Base-by-base conservation (phyloP, 1,140 invertebrate genomes). In the Megalopta genalis region DNA sequence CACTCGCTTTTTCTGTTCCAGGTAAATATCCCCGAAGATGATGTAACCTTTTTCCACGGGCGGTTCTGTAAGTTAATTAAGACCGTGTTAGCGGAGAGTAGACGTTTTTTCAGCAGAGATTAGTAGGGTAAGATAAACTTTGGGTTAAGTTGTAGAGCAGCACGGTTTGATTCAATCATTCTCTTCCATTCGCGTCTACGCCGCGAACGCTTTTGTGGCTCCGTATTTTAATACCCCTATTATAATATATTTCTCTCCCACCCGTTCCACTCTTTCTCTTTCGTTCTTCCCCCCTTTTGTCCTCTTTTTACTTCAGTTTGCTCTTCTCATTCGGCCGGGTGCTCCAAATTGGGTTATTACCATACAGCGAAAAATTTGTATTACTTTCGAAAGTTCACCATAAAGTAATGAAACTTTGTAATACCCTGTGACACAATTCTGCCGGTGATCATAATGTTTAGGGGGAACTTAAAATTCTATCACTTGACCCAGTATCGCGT, bases 1-100 rank as follows among this genome's bases (percentile, higher is more conserved):
- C 14, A n/a, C 54, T 78, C 59, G 49, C 49, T 67, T 79, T 67
- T 39, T 79, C 39, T 79, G 77, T 80, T 80, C 14, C 81, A 83
- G 77, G 77, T 83, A 80, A 80, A 80, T 80, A 68, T 71, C 65
- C 65, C 68, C 16, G 2, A 14, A 8, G 21, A 54, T 42, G 21
- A 0, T 3, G 6, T 23, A 32, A 63, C 23, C 59, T 42, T 60
- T 66, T 21, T 74, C 49, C 52, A 62, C 18, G 52, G 52, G 7
- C 16, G 25, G 63, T 74, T 39, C 18, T 25, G 77, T 79, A 27
- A 79, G 77, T 79, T 27, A 49, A 74, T 59, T 49, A 71, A 37
- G 16, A 42, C 32, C 6, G 18, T 21, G 23, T 52, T 16, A 52
- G 16, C 49, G 16, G 49, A 16, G 16, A 46, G 49, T 14, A n/a